Percentiles rank a stretch among this genome's conserved stretches.
These are phyloP conservation scores for Sebastiscus albofasciatus DNA, from an alignment of 2,797 vertebrate species.

Conservation along the genomic window DNA sequence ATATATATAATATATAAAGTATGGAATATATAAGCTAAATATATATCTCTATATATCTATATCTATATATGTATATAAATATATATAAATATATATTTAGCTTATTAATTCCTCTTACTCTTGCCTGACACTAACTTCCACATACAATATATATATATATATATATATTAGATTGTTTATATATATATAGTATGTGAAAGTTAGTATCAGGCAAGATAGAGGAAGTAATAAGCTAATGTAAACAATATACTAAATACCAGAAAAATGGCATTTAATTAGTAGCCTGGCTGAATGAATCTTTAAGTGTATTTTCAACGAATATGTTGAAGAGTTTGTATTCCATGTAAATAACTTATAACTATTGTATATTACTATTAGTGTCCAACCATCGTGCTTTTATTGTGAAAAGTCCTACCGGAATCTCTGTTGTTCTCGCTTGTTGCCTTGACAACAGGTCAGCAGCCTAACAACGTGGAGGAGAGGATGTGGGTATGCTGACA, in stretches of 20 bases:
- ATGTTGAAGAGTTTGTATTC: background rate
- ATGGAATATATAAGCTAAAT: too few species aligned
- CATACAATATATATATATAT: too few species aligned
- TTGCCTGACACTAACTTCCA: too few species aligned
- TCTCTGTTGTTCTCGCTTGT: fast-evolving
- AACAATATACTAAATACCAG: fast-evolving
- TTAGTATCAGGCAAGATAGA: background rate
- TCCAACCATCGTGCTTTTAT: slow-evolving; percentile 6
- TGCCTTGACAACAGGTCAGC: background rate
- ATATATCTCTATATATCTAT: too few species aligned
- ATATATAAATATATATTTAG: too few species aligned
- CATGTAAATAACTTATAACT: too few species aligned
- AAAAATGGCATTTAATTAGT: background rate
- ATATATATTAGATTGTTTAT: too few species aligned
- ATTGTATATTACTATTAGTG: background rate
- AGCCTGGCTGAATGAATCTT: background rate
- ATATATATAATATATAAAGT: too few species aligned
- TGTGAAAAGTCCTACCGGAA: slow-evolving; percentile 50
- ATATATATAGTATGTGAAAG: too few species aligned
- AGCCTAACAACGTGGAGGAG: slow-evolving; percentile 54
- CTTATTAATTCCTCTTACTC: too few species aligned
- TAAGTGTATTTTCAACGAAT: too few species aligned
- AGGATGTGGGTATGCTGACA: slow-evolving; percentile 77
- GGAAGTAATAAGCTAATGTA: background rate
- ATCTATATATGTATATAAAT: too few species aligned